A percentile compares a stretch with the other conserved stretches of the same genome.
phyloP scores from a whole-genome alignment of 2,888 invertebrate species.

The Junonia oenone region DNA sequence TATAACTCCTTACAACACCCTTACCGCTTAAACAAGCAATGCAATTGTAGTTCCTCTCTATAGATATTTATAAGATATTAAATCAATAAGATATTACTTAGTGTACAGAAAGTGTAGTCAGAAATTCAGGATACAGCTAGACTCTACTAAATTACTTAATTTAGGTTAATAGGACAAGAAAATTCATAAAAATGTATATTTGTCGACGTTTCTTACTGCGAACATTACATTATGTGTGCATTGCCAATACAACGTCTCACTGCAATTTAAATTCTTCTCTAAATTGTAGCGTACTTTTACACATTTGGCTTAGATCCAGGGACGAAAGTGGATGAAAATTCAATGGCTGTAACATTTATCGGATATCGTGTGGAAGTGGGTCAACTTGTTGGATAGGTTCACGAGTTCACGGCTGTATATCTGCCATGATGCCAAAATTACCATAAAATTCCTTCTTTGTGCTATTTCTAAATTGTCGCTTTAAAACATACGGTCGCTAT shows the following conservation, averaged over 20 bases:
- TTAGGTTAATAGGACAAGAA: background rate
- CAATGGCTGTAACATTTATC: slow-evolving; percentile 1
- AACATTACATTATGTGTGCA: background rate
- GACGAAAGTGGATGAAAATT: slow-evolving; percentile 11
- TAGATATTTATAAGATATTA: no score
- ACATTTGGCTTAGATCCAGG: slow-evolving; percentile 1
- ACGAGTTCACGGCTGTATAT: background rate
- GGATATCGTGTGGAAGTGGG: slow-evolving; percentile 10
- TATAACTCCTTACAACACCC: no score
- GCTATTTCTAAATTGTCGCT: no score
- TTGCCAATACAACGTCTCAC: background rate
- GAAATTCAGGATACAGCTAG: no score
- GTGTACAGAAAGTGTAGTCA: no score
- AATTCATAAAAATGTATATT: background rate
- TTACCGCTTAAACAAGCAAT: no score
- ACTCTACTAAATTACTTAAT: no score
- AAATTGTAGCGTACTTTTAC: background rate
- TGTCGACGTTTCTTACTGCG: background rate
- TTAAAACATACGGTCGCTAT: no score
- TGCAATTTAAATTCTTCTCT: background rate
- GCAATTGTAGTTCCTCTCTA: no score
- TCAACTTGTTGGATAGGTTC: slow-evolving; percentile 10
- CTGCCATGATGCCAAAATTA: background rate
- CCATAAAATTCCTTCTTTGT: no score
- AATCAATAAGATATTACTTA: no score